phyloP scores from a whole-genome alignment of 2,888 invertebrate genomes.

The Athalia cordata region DNA sequence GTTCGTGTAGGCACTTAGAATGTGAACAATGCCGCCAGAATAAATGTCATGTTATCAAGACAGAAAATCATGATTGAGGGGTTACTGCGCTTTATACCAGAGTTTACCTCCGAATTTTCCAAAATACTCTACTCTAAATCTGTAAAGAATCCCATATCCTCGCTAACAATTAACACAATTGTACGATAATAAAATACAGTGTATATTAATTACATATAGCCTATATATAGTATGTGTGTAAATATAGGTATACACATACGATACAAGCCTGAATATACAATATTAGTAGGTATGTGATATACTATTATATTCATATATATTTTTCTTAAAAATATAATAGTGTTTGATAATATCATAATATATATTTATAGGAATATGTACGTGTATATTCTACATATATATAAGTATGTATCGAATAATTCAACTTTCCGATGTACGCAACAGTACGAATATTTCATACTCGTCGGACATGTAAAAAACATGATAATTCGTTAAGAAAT shows the following conservation, averaged over 20 bases:
- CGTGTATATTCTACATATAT: background rate
- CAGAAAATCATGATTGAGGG: background rate
- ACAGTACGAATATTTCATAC: slow-evolving; percentile 14
- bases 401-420: slow-evolving; percentile 32
- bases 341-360: slow-evolving; percentile 12
- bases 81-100: background rate
- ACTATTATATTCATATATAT: slow-evolving; percentile 18
- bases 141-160: slow-evolving; percentile 6
- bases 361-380: background rate
- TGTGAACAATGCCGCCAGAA: slow-evolving; percentile 6
- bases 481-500: slow-evolving; percentile 31
- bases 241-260: slow-evolving; percentile 17
- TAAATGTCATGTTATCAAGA: slow-evolving; percentile 23
- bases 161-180: slow-evolving; percentile 16
- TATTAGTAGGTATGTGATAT: background rate
- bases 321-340: slow-evolving; percentile 31
- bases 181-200: slow-evolving; percentile 25
- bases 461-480: slow-evolving; percentile 1
- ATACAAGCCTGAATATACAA: slow-evolving; percentile 32
- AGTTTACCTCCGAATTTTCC: slow-evolving; percentile 8
- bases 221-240: background rate
- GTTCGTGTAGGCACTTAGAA: slow-evolving; percentile 24
- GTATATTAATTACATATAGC: slow-evolving; percentile 11
- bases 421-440: background rate
- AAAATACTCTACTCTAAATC: slow-evolving; percentile 15